Conservation (phyloP, 2,888 invertebrate genomes). For the Stenoptilia bipunctidactyla region DNA sequence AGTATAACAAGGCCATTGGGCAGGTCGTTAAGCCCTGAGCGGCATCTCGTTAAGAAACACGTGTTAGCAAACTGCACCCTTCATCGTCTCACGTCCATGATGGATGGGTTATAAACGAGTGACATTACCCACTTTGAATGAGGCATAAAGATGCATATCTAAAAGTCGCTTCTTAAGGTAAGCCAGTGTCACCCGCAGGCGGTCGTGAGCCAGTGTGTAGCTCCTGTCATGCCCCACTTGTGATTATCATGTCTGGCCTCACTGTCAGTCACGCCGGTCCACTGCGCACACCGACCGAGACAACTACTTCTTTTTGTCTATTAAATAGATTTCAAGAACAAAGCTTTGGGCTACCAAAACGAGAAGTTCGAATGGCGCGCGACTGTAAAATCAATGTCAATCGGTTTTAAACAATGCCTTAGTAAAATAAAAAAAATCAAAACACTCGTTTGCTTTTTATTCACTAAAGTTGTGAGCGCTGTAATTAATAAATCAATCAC, state of each 20-base stretch:
- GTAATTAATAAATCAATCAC: too few relatives aligned
- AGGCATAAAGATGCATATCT: slow-evolving; percentile 35
- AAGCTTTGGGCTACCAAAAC: too few relatives aligned
- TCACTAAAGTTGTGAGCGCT: too few relatives aligned
- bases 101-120: slow-evolving; percentile 40
- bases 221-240: slow-evolving; percentile 53
- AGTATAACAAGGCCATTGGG: slow-evolving; percentile 30
- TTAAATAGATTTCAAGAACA: too few relatives aligned
- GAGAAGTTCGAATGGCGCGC: too few relatives aligned
- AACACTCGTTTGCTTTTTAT: too few relatives aligned
- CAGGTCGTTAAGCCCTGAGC: slow-evolving; percentile 38
- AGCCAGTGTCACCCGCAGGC: slow-evolving; percentile 32
- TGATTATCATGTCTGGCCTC: slow-evolving; percentile 47
- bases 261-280: slow-evolving; percentile 27
- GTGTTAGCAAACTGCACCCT: slow-evolving; percentile 30
- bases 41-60: slow-evolving; percentile 32
- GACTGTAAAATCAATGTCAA: too few relatives aligned
- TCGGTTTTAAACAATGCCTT: too few relatives aligned
- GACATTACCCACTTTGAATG: slow-evolving; percentile 39
- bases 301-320: slow-evolving; percentile 10
- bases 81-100: slow-evolving; percentile 37
- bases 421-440: too few relatives aligned
- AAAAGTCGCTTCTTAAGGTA: slow-evolving; percentile 20
- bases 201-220: slow-evolving; percentile 57
- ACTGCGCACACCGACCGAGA: slow-evolving; percentile 20